A percentile compares a stretch with the other conserved stretches of the same genome.
Evolutionary conservation across 2,113 vertebrate species (phyloP).

Genomic region (human (Homo sapiens)): GRCh38 chr11:19339501-19340000

Average conservation of each 20-base stretch:
- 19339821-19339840: slow-evolving; percentile 6
- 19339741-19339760: background rate
- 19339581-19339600: slow-evolving; percentile 30
- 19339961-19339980: slow-evolving; percentile 5
- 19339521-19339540: background rate
- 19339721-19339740: slow-evolving; percentile 35
- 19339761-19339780: background rate
- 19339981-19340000: background rate
- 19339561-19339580: background rate
- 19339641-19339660: background rate
- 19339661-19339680: slow-evolving; percentile 6
- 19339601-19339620: background rate
- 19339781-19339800: background rate
- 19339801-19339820: background rate
- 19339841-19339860: background rate
- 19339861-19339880: background rate
- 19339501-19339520: background rate
- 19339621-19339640: background rate
- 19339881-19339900: background rate
- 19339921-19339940: background rate
- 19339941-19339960: background rate
- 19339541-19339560: background rate
- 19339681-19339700: slow-evolving; percentile 11
- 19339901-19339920: background rate
- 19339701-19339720: background rate